These are phyloP conservation scores for Triops cancriformis DNA, from an alignment of 1,140 invertebrate genomes.

Conservation along the genomic window DNA sequence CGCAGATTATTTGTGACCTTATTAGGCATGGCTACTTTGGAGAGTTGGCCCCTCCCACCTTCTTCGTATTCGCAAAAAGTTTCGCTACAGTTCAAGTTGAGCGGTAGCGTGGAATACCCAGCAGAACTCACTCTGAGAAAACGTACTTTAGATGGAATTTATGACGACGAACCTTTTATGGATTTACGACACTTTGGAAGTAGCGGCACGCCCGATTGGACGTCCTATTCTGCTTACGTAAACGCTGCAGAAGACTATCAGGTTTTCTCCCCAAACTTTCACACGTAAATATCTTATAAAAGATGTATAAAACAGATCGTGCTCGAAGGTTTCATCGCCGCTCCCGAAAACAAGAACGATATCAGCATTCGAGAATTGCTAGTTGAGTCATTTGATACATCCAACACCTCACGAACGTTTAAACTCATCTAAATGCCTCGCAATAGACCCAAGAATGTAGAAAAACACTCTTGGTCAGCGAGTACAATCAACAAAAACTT, in stretches of 20 bases:
- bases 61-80: neutral
- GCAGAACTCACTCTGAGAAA: neutral
- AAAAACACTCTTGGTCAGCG: too few relatives aligned
- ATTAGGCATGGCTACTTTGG: neutral
- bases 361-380: neutral
- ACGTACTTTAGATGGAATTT: neutral
- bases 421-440: neutral
- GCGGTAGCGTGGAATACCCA: neutral
- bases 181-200: conserved; percentile 2
- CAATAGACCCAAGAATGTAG: too few relatives aligned
- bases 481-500: too few relatives aligned
- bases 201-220: neutral
- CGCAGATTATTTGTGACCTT: neutral
- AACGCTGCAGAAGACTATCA: neutral
- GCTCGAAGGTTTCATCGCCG: neutral
- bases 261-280: neutral
- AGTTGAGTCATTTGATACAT: neutral
- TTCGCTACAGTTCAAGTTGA: neutral
- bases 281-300: neutral
- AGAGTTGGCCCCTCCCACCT: neutral
- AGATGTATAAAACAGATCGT: neutral
- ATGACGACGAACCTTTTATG: neutral
- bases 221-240: neutral
- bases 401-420: neutral
- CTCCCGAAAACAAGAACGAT: neutral